Conservation (phyloP, 2,888 invertebrate genomes). For the Cephus nigrinus region DNA sequence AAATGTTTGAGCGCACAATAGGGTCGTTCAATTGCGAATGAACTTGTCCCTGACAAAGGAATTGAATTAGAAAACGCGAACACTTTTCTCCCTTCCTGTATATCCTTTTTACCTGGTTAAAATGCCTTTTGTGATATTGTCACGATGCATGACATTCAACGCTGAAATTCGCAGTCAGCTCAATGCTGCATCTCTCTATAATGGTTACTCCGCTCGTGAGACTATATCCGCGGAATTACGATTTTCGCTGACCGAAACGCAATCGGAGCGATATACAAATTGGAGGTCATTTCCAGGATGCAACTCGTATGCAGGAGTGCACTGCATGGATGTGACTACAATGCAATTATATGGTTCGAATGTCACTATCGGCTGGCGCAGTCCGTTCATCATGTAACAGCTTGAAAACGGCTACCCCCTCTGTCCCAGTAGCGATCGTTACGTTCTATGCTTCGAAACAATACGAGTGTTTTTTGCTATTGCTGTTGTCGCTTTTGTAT, state of each 20-base stretch:
- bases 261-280: slow-evolving; percentile 23
- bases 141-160: neutral
- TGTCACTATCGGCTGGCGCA: slow-evolving; percentile 46
- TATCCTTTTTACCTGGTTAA: neutral
- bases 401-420: slow-evolving; percentile 37
- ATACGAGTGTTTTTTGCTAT: neutral
- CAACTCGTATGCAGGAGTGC: slow-evolving; percentile 13
- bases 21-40: neutral
- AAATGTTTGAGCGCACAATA: neutral
- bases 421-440: neutral
- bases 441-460: slow-evolving; percentile 1
- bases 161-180: neutral
- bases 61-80: neutral
- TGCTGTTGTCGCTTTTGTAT: neutral
- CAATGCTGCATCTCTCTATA: no score
- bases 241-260: slow-evolving; percentile 37
- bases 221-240: slow-evolving; percentile 17
- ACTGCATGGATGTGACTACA: slow-evolving; percentile 26
- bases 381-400: slow-evolving; percentile 53
- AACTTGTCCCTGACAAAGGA: neutral
- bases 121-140: neutral
- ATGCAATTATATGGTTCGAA: slow-evolving; percentile 45
- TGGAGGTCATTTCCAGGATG: slow-evolving; percentile 17
- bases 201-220: no score
- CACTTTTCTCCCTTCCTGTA: neutral